Conservation (phyloP, 2,113 vertebrate genomes). For the Henicopernis longicauda region DNA sequence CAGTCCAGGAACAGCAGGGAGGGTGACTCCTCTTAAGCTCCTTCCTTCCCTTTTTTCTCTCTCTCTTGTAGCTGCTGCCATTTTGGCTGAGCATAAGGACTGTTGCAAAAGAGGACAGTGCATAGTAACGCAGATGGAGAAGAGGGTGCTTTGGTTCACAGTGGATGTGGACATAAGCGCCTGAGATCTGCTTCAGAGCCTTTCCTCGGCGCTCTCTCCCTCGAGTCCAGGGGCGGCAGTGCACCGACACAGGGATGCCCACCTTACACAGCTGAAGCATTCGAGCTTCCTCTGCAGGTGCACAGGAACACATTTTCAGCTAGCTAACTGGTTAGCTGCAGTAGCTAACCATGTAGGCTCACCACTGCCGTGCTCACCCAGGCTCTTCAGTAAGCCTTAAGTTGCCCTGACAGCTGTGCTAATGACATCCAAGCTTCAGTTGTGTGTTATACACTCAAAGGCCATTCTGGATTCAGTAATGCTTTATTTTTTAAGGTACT, state of each 20-base stretch:
- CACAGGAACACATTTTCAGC: rapidly evolving
- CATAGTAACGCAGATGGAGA: not conserved
- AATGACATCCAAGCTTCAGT: not conserved
- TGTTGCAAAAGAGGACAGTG: not conserved
- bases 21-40: not conserved
- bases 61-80: not conserved
- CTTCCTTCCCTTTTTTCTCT: not conserved
- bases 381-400: not conserved
- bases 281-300: rapidly evolving
- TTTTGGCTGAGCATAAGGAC: not conserved
- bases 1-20: slow-evolving; percentile 9
- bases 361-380: not conserved
- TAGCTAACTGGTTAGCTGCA: rapidly evolving
- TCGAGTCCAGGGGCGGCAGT: rapidly evolving
- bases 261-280: too few species aligned
- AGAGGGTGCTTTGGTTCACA: not conserved
- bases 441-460: not conserved
- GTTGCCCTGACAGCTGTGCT: rapidly evolving
- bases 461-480: not conserved
- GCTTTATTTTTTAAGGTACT: not conserved
- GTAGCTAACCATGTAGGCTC: not conserved
- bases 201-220: rapidly evolving
- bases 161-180: rapidly evolving
- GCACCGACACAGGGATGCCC: too few species aligned
- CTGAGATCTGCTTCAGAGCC: not conserved